Conservation (phyloP, 2,797 vertebrate genomes). For the Decapterus maruadsi region DNA sequence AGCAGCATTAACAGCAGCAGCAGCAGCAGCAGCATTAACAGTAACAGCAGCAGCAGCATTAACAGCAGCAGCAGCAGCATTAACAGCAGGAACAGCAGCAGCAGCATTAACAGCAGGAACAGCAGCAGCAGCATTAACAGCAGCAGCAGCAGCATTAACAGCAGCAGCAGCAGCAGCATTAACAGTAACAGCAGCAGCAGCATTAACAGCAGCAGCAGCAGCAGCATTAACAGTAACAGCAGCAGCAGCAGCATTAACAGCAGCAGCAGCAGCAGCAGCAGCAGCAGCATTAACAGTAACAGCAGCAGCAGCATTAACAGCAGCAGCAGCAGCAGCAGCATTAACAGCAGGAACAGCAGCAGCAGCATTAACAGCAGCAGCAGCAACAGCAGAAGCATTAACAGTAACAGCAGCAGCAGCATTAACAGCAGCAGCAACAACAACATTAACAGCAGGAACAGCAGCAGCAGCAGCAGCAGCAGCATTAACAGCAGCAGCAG, state of each 20-base stretch:
- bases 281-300: neutral
- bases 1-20: neutral
- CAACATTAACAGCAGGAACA: neutral
- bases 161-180: too few species aligned
- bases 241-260: too few species aligned
- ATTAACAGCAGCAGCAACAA: too few species aligned
- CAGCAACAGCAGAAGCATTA: conserved; percentile 25
- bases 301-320: neutral
- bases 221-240: neutral
- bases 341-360: too few species aligned
- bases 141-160: conserved; percentile 6
- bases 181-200: too few species aligned
- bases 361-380: too few species aligned
- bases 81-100: too few species aligned
- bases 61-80: conserved; percentile 17
- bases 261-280: conserved; percentile 22
- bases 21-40: too few species aligned
- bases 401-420: conserved; percentile 26
- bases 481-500: neutral
- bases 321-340: conserved; percentile 18
- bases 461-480: conserved; percentile 28
- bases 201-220: conserved; percentile 17
- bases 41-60: conserved; percentile 28
- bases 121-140: conserved; percentile 25
- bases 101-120: too few species aligned